Evolutionary conservation across 1,140 invertebrate genomes (phyloP).

Genomic region (Pentalonia nigronervosa): DNA sequence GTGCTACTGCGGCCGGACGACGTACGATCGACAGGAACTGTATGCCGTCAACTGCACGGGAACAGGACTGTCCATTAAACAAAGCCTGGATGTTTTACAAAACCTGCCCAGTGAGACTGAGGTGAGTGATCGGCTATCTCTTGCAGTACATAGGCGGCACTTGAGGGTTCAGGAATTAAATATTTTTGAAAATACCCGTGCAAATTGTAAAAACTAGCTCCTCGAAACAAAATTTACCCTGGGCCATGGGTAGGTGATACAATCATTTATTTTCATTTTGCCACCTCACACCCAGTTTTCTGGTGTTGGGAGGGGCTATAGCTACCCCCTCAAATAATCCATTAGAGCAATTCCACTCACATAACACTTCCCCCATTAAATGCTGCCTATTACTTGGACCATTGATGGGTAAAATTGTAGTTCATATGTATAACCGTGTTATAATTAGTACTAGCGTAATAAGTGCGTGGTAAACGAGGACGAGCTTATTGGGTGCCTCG

Average conservation of each 20-base stretch:
- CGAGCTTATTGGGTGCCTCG: rapidly evolving
- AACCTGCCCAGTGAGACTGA: slow-evolving; percentile 73
- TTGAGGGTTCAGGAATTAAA: background rate
- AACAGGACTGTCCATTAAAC: slow-evolving; percentile 69
- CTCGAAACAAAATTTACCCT: background rate
- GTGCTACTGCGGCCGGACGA: slow-evolving; percentile 68
- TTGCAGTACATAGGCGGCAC: background rate
- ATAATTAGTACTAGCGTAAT: background rate
- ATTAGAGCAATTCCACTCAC: background rate
- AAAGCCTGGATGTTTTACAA: slow-evolving; percentile 66
- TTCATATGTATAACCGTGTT: background rate
- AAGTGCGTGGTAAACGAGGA: background rate
- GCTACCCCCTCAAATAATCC: background rate
- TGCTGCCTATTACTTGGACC: background rate
- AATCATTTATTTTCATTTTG: background rate
- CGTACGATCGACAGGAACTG: slow-evolving; percentile 67
- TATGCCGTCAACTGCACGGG: slow-evolving; percentile 80
- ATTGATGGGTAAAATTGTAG: too few species aligned
- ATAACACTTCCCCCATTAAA: background rate
- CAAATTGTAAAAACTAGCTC: background rate
- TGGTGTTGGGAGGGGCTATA: background rate
- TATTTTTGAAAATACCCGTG: background rate
- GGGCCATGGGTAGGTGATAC: background rate
- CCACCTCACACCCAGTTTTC: background rate
- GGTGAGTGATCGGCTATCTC: slow-evolving; percentile 62